A percentile compares a stretch with the other conserved stretches of the same genome.
Evolutionary conservation across 2,797 vertebrate species (phyloP).

Genomic region (Lerista edwardsae): DNA sequence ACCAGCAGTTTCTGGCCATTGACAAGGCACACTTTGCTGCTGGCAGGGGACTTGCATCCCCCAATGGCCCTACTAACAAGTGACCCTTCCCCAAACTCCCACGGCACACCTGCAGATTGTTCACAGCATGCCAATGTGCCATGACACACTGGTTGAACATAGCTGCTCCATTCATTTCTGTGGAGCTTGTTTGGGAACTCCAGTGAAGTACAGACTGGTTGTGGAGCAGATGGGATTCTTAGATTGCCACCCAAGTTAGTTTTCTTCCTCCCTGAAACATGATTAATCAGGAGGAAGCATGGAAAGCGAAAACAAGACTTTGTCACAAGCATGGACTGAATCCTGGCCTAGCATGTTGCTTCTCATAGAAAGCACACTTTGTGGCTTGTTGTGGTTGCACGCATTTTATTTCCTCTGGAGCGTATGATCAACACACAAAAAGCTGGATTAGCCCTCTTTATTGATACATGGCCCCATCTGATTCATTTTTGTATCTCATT

Average conservation of each 20-base stretch:
- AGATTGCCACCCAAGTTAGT: background rate
- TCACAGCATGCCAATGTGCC: no score
- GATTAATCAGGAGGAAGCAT: background rate
- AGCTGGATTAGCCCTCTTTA: accelerated
- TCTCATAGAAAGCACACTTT: background rate
- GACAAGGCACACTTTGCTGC: no score
- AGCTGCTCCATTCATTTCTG: no score
- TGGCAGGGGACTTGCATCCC: no score
- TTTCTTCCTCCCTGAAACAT: background rate
- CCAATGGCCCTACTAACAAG: no score
- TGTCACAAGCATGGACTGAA: background rate
- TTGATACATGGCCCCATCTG: background rate
- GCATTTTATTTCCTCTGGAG: background rate
- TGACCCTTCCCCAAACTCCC: no score
- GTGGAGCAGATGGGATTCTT: background rate
- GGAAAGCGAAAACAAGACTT: background rate
- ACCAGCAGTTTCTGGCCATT: no score
- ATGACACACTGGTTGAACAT: no score
- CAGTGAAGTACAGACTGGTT: background rate
- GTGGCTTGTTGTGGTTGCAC: background rate
- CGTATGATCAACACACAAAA: background rate
- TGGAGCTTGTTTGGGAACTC: background rate
- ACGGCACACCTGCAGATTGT: no score
- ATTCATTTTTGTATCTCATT: accelerated
- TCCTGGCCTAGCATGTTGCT: no score